Evolutionary conservation across 2,797 vertebrate species (phyloP).

Genomic region (Erethizon dorsatum): DNA sequence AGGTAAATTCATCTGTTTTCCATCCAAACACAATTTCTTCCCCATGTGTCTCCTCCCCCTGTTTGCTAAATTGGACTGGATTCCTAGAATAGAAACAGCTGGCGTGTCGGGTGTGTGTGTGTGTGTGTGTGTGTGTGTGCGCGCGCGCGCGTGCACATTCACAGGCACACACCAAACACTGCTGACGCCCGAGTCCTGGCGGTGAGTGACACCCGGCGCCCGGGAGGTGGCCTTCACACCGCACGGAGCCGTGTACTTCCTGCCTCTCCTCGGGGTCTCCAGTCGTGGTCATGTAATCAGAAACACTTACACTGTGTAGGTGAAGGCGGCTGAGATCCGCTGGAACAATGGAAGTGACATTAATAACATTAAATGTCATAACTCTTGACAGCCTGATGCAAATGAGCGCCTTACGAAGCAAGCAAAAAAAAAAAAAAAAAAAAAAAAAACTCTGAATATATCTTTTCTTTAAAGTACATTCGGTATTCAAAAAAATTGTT

Average conservation of each 20-base stretch:
- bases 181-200: conserved; percentile 12
- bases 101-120: rapidly evolving
- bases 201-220: neutral
- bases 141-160: neutral
- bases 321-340: conserved; percentile 76
- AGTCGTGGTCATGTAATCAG: conserved; percentile 75
- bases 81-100: neutral
- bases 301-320: conserved; percentile 81
- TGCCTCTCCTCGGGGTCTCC: conserved; percentile 47
- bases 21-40: neutral
- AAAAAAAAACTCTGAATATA: neutral
- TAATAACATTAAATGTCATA: conserved; percentile 87
- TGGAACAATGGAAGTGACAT: conserved; percentile 84
- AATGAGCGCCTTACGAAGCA: conserved; percentile 81
- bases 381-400: conserved; percentile 87
- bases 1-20: neutral
- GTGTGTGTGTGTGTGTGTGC: too few species aligned
- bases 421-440: neutral
- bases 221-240: neutral
- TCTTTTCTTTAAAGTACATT: conserved; percentile 71
- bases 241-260: neutral
- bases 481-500: conserved; percentile 66
- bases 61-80: neutral
- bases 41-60: neutral
- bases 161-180: neutral